phyloP scores from a whole-genome alignment of 1,140 invertebrate species.

The Drosophila elegans region DNA sequence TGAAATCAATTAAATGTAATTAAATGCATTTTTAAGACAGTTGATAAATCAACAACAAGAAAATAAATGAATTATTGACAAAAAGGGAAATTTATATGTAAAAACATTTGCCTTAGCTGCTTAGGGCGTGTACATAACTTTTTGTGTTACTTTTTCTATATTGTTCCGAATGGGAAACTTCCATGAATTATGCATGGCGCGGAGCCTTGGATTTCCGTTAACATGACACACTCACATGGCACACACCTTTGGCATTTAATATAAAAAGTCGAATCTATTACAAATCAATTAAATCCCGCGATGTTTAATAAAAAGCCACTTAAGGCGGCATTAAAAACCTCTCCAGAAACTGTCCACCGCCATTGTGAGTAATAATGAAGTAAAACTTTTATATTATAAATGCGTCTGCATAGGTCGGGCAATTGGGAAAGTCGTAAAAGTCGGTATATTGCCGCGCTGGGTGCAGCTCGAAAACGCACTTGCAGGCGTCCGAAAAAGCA shows the following conservation, averaged over 20 bases:
- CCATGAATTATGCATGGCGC: conserved; percentile 77
- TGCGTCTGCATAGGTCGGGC: conserved; percentile 52
- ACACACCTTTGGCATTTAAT: conserved; percentile 58
- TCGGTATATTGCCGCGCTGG: conserved; percentile 33
- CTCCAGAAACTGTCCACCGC: conserved; percentile 51
- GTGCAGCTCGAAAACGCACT: conserved; percentile 59
- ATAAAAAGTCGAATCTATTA: conserved; percentile 65
- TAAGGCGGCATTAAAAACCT: conserved; percentile 61
- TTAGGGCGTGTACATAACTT: conserved; percentile 52
- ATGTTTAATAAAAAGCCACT: conserved; percentile 76
- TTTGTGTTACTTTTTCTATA: conserved; percentile 33
- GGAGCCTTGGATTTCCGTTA: conserved; percentile 73
- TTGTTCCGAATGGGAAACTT: conserved; percentile 49
- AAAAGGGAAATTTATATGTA: conserved; percentile 12
- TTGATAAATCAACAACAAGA: conserved; percentile 3
- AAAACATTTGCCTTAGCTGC: conserved; percentile 9
- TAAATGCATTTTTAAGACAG: conserved; percentile 26
- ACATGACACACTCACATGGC: conserved; percentile 57
- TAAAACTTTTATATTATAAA: conserved; percentile 60
- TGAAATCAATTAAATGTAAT: conserved; percentile 61
- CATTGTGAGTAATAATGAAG: conserved; percentile 61
- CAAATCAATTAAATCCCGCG: conserved; percentile 81
- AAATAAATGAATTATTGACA: conserved; percentile 10
- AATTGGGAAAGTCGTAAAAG: conserved; percentile 71
- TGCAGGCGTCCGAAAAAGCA: conserved; percentile 27